These are phyloP conservation scores for Orthosia cruda DNA, from an alignment of 2,888 invertebrate genomes.

Conservation along the genomic window DNA sequence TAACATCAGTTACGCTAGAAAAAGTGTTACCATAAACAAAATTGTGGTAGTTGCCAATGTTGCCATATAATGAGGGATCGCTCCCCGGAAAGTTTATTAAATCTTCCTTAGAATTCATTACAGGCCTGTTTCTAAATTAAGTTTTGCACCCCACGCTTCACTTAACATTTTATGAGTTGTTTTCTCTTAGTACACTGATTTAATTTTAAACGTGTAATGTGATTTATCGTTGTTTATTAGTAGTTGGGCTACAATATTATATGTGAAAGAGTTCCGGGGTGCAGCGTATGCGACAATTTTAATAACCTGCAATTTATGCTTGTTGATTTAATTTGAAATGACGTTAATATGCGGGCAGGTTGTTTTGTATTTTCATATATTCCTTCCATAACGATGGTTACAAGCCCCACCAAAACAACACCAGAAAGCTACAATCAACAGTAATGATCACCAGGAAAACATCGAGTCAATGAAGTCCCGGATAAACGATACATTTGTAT, in stretches of 20 bases:
- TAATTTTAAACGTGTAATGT: conserved; percentile 78
- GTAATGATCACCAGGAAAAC: no score
- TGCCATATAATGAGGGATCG: conserved; percentile 73
- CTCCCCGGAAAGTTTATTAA: conserved; percentile 81
- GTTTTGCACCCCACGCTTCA: conserved; percentile 80
- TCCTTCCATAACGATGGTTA: no score
- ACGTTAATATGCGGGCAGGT: neutral
- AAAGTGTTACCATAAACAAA: conserved; percentile 73
- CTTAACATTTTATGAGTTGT: conserved; percentile 80
- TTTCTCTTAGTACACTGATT: conserved; percentile 76
- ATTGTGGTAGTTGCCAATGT: conserved; percentile 71
- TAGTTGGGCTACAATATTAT: conserved; percentile 32
- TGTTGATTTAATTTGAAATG: neutral
- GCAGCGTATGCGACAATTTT: conserved; percentile 11
- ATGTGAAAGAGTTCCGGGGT: neutral
- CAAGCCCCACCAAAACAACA: no score
- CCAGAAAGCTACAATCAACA: no score
- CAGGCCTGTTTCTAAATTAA: conserved; percentile 83
- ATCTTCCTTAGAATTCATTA: conserved; percentile 86
- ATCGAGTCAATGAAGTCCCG: no score
- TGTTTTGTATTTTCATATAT: no score
- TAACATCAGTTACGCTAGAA: conserved; percentile 69
- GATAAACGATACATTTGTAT: no score
- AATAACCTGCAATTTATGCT: neutral
- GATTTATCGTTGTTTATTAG: conserved; percentile 76